These are phyloP conservation scores for Drosophila nr. fundita DNA, from an alignment of 2,888 invertebrate genomes.

Conservation along the genomic window DNA sequence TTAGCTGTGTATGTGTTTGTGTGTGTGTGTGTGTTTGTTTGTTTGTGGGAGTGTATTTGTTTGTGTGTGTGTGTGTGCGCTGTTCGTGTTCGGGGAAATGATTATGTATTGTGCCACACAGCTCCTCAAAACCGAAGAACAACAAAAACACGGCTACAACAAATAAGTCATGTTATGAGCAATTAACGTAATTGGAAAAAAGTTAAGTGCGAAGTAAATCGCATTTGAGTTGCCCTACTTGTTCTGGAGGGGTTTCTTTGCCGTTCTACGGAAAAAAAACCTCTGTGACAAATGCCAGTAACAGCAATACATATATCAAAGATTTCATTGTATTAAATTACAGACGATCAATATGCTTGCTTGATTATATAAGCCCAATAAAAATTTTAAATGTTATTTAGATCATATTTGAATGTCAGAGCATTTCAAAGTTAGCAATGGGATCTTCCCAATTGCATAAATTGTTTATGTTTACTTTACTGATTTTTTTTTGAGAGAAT, in stretches of 20 bases:
- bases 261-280: neutral
- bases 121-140: slow-evolving; percentile 46
- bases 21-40: slow-evolving; percentile 19
- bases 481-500: neutral
- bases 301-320: neutral
- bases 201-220: slow-evolving; percentile 49
- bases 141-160: slow-evolving; percentile 39
- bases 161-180: slow-evolving; percentile 73
- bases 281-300: neutral
- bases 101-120: slow-evolving; percentile 68
- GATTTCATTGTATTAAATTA: neutral
- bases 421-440: neutral
- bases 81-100: slow-evolving; percentile 64
- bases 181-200: slow-evolving; percentile 77
- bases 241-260: slow-evolving; percentile 1
- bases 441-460: neutral
- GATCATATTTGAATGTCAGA: neutral
- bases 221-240: slow-evolving; percentile 40
- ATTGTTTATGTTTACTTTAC: neutral
- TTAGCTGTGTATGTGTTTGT: slow-evolving; percentile 20
- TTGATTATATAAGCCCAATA: no score
- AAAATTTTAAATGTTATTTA: neutral
- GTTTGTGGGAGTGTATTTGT: slow-evolving; percentile 10
- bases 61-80: slow-evolving; percentile 24
- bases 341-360: neutral